These are phyloP conservation scores for Lottia gigantea DNA, from an alignment of 2,888 invertebrate genomes.

Conservation along the genomic window DNA sequence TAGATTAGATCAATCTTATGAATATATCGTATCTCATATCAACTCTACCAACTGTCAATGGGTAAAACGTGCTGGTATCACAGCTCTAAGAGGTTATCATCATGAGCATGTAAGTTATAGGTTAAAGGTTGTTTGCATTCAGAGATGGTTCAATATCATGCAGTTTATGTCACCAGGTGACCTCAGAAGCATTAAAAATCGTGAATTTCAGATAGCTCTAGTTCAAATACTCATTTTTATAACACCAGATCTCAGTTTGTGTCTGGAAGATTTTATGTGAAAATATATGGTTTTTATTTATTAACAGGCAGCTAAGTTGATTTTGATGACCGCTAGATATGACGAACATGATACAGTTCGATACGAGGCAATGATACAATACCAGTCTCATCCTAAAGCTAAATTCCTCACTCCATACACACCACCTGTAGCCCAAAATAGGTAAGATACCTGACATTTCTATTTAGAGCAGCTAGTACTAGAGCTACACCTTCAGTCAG, in stretches of 20 bases:
- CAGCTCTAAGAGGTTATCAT: constrained; percentile 44
- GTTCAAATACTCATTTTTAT: no score
- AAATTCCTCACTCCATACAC: background rate
- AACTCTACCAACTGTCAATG: constrained; percentile 50
- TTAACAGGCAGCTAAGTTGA: constrained; percentile 40
- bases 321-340: constrained; percentile 39
- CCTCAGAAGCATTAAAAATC: no score
- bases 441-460: no score
- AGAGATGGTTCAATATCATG: no score
- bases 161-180: no score
- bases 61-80: constrained; percentile 49
- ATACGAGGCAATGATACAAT: constrained; percentile 44
- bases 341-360: constrained; percentile 48
- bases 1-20: constrained; percentile 39
- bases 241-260: background rate
- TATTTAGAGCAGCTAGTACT: no score
- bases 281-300: no score
- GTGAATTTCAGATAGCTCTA: no score
- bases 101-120: constrained; percentile 41
- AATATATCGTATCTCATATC: constrained; percentile 49
- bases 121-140: no score
- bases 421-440: no score
- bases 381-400: constrained; percentile 41
- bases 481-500: no score
- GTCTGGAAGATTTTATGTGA: no score